Conservation (phyloP, 2,113 vertebrate species). For the Stegostoma tigrinum region DNA sequence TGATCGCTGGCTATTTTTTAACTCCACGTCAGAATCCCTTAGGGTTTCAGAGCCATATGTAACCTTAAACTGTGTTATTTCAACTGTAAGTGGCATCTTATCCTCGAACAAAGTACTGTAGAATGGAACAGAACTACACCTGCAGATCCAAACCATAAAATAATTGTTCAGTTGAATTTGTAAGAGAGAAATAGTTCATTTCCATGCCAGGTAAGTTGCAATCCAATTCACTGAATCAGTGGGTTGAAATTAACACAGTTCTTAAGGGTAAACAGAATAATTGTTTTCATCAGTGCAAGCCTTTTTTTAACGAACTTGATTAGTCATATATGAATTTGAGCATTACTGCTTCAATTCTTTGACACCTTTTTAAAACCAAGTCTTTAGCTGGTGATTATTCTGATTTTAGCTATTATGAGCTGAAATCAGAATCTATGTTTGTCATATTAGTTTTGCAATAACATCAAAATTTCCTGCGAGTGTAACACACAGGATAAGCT, state of each 20-base stretch:
- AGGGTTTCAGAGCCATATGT: background rate
- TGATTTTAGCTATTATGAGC: background rate
- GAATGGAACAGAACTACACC: conserved; percentile 7
- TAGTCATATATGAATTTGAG: background rate
- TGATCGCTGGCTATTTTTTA: conserved; percentile 11
- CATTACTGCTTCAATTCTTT: background rate
- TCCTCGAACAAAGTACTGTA: background rate
- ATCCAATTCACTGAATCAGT: background rate
- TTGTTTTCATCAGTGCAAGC: background rate
- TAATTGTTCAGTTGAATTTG: background rate
- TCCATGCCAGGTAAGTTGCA: background rate
- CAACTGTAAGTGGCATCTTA: background rate
- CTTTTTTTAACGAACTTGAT: background rate
- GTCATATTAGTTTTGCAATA: background rate
- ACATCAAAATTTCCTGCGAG: background rate
- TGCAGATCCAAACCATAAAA: conserved; percentile 6
- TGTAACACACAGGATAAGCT: background rate
- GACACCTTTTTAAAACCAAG: background rate
- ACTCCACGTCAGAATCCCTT: too few species aligned
- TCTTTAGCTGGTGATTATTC: background rate
- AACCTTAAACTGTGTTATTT: conserved; percentile 17
- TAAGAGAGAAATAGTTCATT: background rate
- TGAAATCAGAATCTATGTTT: background rate
- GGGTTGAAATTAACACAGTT: background rate
- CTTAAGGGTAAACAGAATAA: background rate